Evolutionary conservation across 2,888 invertebrate species (phyloP).

Genomic region (Chouioia cunea): DNA sequence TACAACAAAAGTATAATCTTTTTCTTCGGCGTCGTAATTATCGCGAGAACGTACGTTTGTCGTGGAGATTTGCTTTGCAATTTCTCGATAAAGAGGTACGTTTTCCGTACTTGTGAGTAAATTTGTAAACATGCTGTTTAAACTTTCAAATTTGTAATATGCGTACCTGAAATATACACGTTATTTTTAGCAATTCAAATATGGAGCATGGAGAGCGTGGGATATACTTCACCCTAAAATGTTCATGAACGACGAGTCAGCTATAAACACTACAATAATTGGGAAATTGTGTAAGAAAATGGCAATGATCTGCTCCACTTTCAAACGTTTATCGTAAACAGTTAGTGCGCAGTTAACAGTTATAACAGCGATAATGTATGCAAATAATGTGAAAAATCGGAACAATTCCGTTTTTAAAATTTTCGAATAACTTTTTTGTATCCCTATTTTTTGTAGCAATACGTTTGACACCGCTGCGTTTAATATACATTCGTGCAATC

Average conservation of each 20-base stretch:
- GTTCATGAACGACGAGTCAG: conserved; percentile 25
- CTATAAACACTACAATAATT: conserved; percentile 10
- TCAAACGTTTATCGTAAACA: not conserved
- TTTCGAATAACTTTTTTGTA: conserved; percentile 14
- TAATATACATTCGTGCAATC: conserved; percentile 15
- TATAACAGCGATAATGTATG: conserved; percentile 1
- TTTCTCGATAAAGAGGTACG: conserved; percentile 13
- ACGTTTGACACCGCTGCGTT: conserved; percentile 10
- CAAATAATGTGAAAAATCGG: conserved; percentile 2
- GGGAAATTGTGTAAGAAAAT: conserved; percentile 10
- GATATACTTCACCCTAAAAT: conserved; percentile 22
- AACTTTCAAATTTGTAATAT: conserved; percentile 24
- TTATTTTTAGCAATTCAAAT: too few species aligned
- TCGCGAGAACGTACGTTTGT: not conserved
- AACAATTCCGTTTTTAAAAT: not conserved
- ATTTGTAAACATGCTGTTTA: conserved; percentile 15
- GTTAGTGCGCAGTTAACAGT: not conserved
- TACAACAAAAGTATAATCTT: conserved; percentile 26
- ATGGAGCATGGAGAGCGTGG: not conserved
- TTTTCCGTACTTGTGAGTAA: conserved; percentile 24
- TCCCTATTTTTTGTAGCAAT: conserved; percentile 27
- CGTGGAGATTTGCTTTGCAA: not conserved
- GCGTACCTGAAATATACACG: conserved; percentile 16
- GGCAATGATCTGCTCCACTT: not conserved
- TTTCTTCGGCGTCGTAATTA: not conserved